Percentiles rank a stretch among this genome's conserved stretches.
Conservation (phyloP, 2,888 invertebrate species). For the Dryomyza anilis region DNA sequence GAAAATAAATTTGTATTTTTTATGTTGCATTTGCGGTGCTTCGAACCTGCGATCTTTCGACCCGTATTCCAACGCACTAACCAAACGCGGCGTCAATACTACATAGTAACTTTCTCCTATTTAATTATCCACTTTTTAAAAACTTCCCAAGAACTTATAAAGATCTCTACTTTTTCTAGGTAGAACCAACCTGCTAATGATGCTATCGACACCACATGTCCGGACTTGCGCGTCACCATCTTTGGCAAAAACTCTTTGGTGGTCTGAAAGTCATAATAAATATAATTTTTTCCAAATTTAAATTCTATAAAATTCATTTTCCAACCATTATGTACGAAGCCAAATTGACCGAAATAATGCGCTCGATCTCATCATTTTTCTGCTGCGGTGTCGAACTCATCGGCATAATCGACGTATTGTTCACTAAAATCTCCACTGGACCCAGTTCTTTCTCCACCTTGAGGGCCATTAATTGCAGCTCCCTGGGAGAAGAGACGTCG, state of each 20-base stretch:
- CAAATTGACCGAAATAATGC: conserved; percentile 61
- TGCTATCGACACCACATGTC: conserved; percentile 62
- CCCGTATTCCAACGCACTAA: no score
- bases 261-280: conserved; percentile 47
- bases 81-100: no score
- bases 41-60: no score
- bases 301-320: conserved; percentile 9
- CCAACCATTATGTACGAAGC: conserved; percentile 61
- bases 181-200: conserved; percentile 55
- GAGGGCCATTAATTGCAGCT: conserved; percentile 53
- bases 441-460: conserved; percentile 59
- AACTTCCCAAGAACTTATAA: no score
- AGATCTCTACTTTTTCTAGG: no score
- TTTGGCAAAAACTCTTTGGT: conserved; percentile 60
- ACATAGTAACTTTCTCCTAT: no score
- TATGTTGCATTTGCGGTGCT: no score
- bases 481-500: conserved; percentile 58
- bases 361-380: conserved; percentile 59
- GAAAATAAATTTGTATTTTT: no score
- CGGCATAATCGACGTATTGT: conserved; percentile 62
- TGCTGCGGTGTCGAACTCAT: conserved; percentile 57
- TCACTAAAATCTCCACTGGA: conserved; percentile 61
- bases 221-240: conserved; percentile 60
- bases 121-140: no score
- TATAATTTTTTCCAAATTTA: no score